Evolutionary conservation across 2,797 vertebrate genomes (phyloP).

Genomic region (Erpetoichthys calabaricus): DNA sequence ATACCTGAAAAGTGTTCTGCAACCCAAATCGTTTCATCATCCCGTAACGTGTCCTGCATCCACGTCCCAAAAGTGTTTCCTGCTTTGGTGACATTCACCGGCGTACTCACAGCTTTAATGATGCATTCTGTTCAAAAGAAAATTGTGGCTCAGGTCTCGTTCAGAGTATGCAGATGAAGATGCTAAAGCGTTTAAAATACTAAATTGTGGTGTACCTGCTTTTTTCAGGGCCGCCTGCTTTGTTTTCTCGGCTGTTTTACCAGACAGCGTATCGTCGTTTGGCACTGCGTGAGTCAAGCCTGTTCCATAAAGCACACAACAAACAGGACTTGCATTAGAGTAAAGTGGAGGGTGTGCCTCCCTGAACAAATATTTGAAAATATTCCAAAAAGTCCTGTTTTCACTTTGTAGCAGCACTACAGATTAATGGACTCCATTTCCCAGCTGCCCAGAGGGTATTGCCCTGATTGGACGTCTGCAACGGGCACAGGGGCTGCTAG

Average conservation of each 20-base stretch:
- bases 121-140: conserved; percentile 52
- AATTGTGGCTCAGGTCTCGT: not conserved
- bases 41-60: conserved; percentile 69
- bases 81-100: conserved; percentile 58
- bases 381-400: no score
- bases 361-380: no score
- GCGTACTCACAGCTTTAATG: conserved; percentile 68
- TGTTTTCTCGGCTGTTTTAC: conserved; percentile 41
- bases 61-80: conserved; percentile 75
- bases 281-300: conserved; percentile 43
- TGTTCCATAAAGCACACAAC: conserved; percentile 15
- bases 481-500: no score
- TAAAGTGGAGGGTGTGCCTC: no score
- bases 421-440: no score
- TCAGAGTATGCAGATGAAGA: no score
- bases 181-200: no score
- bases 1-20: conserved; percentile 85
- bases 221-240: conserved; percentile 30
- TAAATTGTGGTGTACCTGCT: conserved; percentile 39
- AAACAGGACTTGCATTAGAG: no score
- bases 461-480: no score
- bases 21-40: conserved; percentile 78
- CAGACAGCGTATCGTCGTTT: conserved; percentile 61
- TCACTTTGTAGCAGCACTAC: no score
- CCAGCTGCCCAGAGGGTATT: no score